Evolutionary conservation across 2,888 invertebrate genomes (phyloP).

Genomic region (Nasonia oneida): DNA sequence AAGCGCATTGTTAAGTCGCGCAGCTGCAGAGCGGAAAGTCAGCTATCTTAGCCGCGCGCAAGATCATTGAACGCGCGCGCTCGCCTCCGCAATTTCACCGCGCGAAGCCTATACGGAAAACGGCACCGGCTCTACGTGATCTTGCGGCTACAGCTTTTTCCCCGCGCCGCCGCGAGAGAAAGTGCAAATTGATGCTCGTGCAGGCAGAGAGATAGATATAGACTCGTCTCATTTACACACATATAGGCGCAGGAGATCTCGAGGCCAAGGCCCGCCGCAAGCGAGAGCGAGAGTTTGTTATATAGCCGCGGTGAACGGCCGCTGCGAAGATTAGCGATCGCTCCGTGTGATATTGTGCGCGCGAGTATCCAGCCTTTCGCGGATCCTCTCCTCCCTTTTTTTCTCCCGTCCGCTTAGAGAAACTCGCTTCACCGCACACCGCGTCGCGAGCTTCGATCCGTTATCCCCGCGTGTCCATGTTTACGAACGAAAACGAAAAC

Average conservation of each 20-base stretch:
- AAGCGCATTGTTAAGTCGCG: not conserved
- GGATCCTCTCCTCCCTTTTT: not conserved
- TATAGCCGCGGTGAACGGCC: conserved; percentile 12
- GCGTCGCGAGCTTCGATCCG: not conserved
- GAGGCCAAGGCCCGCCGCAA: conserved; percentile 7
- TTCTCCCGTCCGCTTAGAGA: not conserved
- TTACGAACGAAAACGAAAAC: no score
- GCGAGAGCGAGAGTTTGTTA: conserved; percentile 20
- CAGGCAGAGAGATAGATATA: not conserved
- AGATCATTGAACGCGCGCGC: conserved; percentile 19
- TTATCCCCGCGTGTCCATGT: not conserved
- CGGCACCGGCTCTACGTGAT: conserved; percentile 39
- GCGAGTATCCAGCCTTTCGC: not conserved
- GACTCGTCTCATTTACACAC: conserved; percentile 14
- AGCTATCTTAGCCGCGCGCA: no score
- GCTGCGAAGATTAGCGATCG: conserved; percentile 13
- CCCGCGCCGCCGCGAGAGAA: conserved; percentile 43
- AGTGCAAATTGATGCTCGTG: conserved; percentile 61
- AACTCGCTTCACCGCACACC: not conserved
- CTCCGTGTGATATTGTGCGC: not conserved
- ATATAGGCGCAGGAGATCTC: not conserved
- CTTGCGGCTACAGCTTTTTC: conserved; percentile 20
- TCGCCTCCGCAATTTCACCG: conserved; percentile 38
- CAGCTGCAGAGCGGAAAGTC: no score
- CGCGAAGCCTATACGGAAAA: conserved; percentile 36